Percentiles rank a stretch among this genome's conserved stretches.
These are phyloP conservation scores for Callyntrura sp. DNA, from an alignment of 2,888 invertebrate species.

Conservation along the genomic window DNA sequence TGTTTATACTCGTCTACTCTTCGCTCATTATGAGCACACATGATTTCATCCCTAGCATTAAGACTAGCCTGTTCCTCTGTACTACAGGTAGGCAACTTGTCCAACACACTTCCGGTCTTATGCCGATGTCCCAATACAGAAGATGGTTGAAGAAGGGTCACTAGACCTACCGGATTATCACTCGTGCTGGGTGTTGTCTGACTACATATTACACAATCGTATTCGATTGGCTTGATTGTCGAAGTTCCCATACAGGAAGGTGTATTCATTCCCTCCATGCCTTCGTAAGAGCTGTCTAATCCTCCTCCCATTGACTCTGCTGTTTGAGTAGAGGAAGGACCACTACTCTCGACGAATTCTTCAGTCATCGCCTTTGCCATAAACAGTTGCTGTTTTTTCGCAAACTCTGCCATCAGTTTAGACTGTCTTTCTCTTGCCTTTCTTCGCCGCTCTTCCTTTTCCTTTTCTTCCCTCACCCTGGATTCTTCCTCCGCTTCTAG, in stretches of 20 bases:
- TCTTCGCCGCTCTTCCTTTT: conserved; percentile 93
- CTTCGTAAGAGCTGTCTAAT: conserved; percentile 85
- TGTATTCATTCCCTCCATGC: conserved; percentile 84
- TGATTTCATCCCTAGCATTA: conserved; percentile 87
- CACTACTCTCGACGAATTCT: conserved; percentile 86
- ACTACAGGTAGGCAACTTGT: conserved; percentile 88
- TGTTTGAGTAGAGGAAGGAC: conserved; percentile 79
- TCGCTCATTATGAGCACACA: conserved; percentile 91
- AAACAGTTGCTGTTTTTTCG: conserved; percentile 95
- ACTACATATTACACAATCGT: conserved; percentile 98
- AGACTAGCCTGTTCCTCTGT: conserved; percentile 88
- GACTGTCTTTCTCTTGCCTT: conserved; percentile 95
- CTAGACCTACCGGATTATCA: conserved; percentile 94
- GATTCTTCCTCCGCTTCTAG: conserved; percentile 93
- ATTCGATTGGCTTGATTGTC: conserved; percentile 88
- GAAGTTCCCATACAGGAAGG: conserved; percentile 85
- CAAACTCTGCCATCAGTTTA: conserved; percentile 97
- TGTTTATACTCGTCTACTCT: conserved; percentile 91
- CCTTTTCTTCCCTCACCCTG: conserved; percentile 88
- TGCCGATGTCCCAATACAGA: conserved; percentile 92
- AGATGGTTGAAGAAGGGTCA: conserved; percentile 94
- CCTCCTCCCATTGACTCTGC: conserved; percentile 48
- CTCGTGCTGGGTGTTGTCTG: conserved; percentile 94
- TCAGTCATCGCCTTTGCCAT: conserved; percentile 90
- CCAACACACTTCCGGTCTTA: conserved; percentile 73